Percentiles rank a stretch among this genome's conserved stretches.
Conservation (phyloP, 2,113 vertebrate genomes). For the Lepus europaeus region DNA sequence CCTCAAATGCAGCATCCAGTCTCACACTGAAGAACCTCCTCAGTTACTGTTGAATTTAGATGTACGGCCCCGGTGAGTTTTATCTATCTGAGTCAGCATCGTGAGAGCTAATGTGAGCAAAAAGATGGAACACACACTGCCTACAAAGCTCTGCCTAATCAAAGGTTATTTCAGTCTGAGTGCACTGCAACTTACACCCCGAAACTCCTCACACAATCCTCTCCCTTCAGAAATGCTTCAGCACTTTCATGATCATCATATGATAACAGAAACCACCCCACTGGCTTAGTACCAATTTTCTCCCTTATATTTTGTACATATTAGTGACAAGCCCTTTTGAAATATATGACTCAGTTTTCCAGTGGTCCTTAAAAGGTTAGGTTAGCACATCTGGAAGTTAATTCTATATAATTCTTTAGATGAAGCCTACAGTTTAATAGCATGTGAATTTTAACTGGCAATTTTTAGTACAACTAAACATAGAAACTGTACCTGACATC, state of each 20-base stretch:
- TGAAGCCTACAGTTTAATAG: constrained; percentile 5
- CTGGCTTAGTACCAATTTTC: not conserved
- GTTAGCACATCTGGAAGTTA: not conserved
- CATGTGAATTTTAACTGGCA: not conserved
- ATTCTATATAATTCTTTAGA: not conserved
- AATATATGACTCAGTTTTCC: not conserved
- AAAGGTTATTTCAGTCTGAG: not conserved
- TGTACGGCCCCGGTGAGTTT: not conserved
- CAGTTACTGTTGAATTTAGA: not conserved
- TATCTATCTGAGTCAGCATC: not conserved
- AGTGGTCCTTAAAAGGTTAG: not conserved
- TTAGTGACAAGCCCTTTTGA: not conserved
- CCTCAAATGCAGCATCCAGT: not conserved
- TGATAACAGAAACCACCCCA: not conserved
- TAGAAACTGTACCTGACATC: not conserved
- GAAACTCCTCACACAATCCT: not conserved
- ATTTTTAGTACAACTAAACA: constrained; percentile 2
- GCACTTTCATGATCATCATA: not conserved
- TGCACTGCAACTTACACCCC: not conserved
- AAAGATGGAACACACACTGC: not conserved
- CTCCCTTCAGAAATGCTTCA: not conserved
- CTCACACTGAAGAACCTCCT: not conserved
- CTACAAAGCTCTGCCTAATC: not conserved
- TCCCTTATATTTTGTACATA: not conserved
- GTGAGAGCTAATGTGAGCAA: not conserved